Conservation (phyloP, 92 coral and sea anemone species). For the Phenganax stokvisi region DNA sequence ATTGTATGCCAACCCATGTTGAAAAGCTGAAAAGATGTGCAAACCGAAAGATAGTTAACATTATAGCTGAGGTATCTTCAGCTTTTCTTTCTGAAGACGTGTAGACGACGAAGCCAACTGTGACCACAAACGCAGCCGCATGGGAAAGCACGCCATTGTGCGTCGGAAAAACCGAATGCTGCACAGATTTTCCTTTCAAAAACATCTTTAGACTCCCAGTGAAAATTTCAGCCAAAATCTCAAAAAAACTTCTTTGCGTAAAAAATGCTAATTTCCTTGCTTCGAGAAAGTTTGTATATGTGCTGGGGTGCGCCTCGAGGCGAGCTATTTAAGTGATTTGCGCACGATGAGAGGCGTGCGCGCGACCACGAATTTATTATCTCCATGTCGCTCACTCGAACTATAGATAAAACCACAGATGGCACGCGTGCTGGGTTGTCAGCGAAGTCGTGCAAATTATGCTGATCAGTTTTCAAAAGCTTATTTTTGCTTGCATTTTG, state of each 20-base stretch:
- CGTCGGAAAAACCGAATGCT: slow-evolving; percentile 27
- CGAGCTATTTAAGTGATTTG: too few species aligned
- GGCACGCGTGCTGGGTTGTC: too few species aligned
- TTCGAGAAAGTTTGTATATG: neutral
- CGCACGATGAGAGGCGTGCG: too few species aligned
- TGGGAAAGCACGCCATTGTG: slow-evolving; percentile 36
- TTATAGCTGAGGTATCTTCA: neutral
- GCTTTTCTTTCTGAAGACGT: slow-evolving; percentile 6
- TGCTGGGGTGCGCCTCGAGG: too few species aligned
- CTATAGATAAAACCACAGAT: too few species aligned
- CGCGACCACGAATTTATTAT: too few species aligned
- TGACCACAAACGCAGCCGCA: slow-evolving; percentile 32
- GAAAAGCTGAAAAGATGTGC: slow-evolving; percentile 29
- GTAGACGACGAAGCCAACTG: slow-evolving; percentile 30
- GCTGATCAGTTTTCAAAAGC: too few species aligned
- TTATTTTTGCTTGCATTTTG: too few species aligned
- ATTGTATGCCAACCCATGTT: slow-evolving; percentile 37
- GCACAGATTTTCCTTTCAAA: neutral
- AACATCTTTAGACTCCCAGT: neutral
- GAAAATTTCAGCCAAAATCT: neutral
- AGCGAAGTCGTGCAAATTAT: too few species aligned
- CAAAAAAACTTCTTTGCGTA: neutral
- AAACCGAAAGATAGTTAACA: slow-evolving; percentile 1
- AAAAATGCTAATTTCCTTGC: neutral
- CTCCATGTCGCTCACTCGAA: too few species aligned